Evolutionary conservation across 2,888 invertebrate genomes (phyloP), one percentile per base, ranked within the genome.

Genomic region (Catocala nupta): DNA sequence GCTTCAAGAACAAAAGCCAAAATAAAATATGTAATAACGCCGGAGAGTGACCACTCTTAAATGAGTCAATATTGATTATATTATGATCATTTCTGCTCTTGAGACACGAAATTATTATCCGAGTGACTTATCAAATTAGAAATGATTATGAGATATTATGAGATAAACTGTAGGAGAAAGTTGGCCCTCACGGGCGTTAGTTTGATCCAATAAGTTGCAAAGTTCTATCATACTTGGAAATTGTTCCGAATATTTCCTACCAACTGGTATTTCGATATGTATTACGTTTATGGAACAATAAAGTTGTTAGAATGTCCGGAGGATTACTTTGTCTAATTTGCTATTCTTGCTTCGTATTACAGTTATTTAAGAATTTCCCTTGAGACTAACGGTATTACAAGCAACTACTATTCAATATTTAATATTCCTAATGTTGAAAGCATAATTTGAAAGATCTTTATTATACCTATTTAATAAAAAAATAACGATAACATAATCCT

Each of bases 61-160:
- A 71, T 67, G 55, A 73, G 64, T 71, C 49, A 60, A 58, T 66
- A 73, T 71, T 69, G 60, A 73, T 71, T 64, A 66, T 62, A 73
- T 73, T 65, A 63, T 58, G 64, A 65, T 70, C 56, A 51, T 58
- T 54, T 60, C 48, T 65, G 11, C 52, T 65, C 36, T 51, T 52
- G 48, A 53, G 54, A 69, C 54, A 49, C 59, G 9, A 70, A 65
- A 65, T 70, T 8, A 51, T 63, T 66, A 55, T 48, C 66, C 60
- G 60, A 74, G 63, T 68, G 65, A 70, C 64, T 72, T 62, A 76
- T 76, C 68, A 55, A 77, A 81, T 82, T 76, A 81, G 61, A 70
- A 64, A 75, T 79, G 74, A 77, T 82, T 78, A 77, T 68, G 64
- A 65, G 70, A 75, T 73, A 75, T 80, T 70, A 77, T 71, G 62